A percentile compares a stretch with the other conserved stretches of the same genome.
These are phyloP conservation scores for Rhizoglyphus robini DNA, from an alignment of 1,140 invertebrate species.

Conservation along the genomic window DNA sequence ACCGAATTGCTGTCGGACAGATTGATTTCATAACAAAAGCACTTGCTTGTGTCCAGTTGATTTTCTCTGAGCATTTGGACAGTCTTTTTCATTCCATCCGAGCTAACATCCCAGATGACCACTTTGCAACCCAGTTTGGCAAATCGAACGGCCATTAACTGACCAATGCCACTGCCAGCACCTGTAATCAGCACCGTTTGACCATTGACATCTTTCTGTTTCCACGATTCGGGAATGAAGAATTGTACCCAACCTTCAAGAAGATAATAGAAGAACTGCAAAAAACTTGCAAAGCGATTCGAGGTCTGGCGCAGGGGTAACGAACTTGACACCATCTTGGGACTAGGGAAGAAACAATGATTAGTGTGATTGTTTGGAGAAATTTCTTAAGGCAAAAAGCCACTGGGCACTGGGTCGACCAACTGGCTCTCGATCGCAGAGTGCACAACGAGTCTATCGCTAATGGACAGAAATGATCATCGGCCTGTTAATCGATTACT, in stretches of 20 bases:
- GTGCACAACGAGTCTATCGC: no score
- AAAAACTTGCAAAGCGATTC: not conserved
- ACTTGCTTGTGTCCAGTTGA: slow-evolving; percentile 36
- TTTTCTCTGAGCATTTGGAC: not conserved
- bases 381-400: no score
- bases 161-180: slow-evolving; percentile 31
- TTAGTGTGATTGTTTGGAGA: no score
- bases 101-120: slow-evolving; percentile 31
- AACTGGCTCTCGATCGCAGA: no score
- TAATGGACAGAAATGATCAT: no score
- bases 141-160: slow-evolving; percentile 27
- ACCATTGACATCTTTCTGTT: slow-evolving; percentile 26
- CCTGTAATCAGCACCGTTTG: slow-evolving; percentile 29
- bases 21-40: slow-evolving; percentile 37
- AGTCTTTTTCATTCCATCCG: slow-evolving; percentile 25
- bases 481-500: no score
- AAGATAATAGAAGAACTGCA: slow-evolving; percentile 9
- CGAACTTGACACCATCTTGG: slow-evolving; percentile 1
- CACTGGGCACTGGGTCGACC: no score
- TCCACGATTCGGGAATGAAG: slow-evolving; percentile 39
- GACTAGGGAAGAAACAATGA: no score
- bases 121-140: slow-evolving; percentile 27
- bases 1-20: slow-evolving; percentile 61
- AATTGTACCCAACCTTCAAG: slow-evolving; percentile 33
- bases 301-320: not conserved